A percentile compares a stretch with the other conserved stretches of the same genome.
Conservation (phyloP, 2,888 invertebrate genomes). For the Ectobius pallidus region DNA sequence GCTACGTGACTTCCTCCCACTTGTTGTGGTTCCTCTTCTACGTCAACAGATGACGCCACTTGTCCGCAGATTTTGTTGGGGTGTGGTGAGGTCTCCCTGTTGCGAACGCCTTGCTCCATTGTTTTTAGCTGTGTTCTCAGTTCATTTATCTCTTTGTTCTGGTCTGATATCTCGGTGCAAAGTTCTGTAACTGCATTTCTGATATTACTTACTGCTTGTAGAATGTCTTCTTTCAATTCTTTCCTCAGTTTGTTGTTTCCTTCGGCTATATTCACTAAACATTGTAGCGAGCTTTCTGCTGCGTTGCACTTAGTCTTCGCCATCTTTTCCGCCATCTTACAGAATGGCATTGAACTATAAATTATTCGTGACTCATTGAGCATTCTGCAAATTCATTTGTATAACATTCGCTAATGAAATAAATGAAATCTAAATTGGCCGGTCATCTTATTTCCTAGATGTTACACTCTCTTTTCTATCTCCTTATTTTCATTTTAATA, state of each 20-base stretch:
- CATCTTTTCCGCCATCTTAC: too few species aligned
- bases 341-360: too few species aligned
- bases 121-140: too few species aligned
- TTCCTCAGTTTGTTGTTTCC: neutral
- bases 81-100: neutral
- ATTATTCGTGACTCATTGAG: too few species aligned
- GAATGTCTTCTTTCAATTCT: neutral
- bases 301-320: too few species aligned
- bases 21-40: neutral
- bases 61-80: neutral
- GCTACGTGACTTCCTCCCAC: neutral
- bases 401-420: too few species aligned
- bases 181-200: neutral
- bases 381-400: too few species aligned
- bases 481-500: too few species aligned
- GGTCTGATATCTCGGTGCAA: neutral
- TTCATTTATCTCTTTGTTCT: too few species aligned
- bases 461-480: too few species aligned
- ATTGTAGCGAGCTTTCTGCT: neutral
- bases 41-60: neutral
- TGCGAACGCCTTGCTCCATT: neutral
- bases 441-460: too few species aligned
- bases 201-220: neutral
- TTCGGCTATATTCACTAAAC: neutral
- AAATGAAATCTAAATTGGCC: too few species aligned